Percentiles rank a stretch among this genome's conserved stretches.
Conservation (phyloP, 1,140 invertebrate genomes). For the Drosophila jambulina region DNA sequence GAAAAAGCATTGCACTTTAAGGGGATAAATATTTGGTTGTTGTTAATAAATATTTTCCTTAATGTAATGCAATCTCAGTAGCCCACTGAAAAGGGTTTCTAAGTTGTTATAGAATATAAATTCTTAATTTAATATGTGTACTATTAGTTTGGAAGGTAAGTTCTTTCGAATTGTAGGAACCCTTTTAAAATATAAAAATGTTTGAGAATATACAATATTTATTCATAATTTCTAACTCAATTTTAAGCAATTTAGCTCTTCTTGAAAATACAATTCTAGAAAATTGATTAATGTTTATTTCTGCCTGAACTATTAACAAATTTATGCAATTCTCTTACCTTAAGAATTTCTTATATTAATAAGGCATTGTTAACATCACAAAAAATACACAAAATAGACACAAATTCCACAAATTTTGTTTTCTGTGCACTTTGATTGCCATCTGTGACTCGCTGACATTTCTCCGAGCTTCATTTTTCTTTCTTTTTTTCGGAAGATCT, state of each 20-base stretch:
- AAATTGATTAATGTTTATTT: too few species aligned
- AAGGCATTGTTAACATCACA: background rate
- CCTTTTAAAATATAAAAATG: too few species aligned
- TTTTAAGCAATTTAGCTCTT: too few species aligned
- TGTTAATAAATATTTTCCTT: background rate
- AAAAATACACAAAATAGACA: too few species aligned
- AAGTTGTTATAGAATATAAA: background rate
- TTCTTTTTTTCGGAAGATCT: conserved; percentile 71
- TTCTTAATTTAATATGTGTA: too few species aligned
- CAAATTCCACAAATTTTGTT: background rate
- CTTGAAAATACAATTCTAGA: too few species aligned
- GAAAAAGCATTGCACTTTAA: background rate
- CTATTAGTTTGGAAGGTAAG: too few species aligned
- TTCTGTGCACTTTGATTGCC: conserved; percentile 12
- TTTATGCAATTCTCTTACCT: too few species aligned
- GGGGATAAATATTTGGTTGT: background rate
- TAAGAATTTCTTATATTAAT: background rate
- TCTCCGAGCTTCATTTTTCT: conserved; percentile 35
- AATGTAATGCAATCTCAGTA: background rate
- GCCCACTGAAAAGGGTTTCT: background rate
- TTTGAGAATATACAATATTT: too few species aligned
- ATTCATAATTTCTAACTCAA: too few species aligned
- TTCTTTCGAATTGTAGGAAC: too few species aligned
- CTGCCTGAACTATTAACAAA: too few species aligned
- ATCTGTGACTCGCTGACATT: conserved; percentile 57